Percentiles rank a stretch among this genome's conserved stretches.
Evolutionary conservation across 2,113 vertebrate species (phyloP).

Genomic region (Zosterops pallidus): DNA sequence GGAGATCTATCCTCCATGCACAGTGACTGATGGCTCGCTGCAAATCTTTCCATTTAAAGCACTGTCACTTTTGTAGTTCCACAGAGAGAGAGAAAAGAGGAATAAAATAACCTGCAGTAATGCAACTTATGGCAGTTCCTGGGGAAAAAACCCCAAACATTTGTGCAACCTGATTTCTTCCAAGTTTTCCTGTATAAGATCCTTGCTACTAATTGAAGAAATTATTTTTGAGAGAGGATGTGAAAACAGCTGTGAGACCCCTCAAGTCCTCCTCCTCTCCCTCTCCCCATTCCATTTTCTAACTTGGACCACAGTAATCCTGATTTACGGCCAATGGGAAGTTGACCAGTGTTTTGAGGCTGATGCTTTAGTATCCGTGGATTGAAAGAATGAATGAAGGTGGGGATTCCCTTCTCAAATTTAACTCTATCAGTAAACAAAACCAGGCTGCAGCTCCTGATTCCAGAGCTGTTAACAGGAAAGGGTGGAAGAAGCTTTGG

Average conservation of each 20-base stretch:
- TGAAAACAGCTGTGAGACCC: not conserved
- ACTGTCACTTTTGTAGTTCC: slow-evolving; percentile 36
- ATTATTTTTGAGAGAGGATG: not conserved
- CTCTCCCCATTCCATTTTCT: not conserved
- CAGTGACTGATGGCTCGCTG: slow-evolving; percentile 68
- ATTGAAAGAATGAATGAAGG: not conserved
- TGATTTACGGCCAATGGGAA: not conserved
- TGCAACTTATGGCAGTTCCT: not conserved
- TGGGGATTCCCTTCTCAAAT: not conserved
- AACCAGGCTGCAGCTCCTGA: not conserved
- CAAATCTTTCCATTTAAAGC: slow-evolving; percentile 67
- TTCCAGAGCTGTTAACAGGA: not conserved
- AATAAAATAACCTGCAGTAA: slow-evolving; percentile 5
- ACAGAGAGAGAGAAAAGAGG: not conserved
- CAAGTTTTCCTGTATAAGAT: not conserved
- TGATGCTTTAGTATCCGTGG: not conserved
- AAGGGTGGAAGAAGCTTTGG: not conserved
- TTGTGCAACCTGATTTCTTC: not conserved
- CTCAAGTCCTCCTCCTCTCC: not conserved
- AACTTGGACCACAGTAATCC: not conserved
- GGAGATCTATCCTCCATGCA: slow-evolving; percentile 60
- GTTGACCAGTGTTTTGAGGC: not conserved
- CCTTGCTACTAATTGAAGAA: not conserved
- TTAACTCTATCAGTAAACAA: not conserved
- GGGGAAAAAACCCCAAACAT: not conserved